phyloP scores from a whole-genome alignment of 2,888 invertebrate genomes.

The Boloria euphrosyne region DNA sequence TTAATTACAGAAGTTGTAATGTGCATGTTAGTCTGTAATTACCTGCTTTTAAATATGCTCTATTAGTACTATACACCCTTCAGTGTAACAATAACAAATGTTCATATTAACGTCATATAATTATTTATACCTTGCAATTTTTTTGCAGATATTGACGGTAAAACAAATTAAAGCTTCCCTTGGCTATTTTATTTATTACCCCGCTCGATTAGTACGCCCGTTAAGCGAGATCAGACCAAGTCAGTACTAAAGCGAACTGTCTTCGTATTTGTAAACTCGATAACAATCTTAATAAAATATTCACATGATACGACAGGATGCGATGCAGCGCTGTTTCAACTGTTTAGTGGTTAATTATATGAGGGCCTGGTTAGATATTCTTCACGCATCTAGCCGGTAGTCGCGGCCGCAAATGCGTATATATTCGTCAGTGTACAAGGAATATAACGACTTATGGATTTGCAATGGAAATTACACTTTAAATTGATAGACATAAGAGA shows the following conservation, averaged over 20 bases:
- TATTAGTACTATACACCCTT: no score
- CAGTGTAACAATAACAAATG: no score
- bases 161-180: constrained; percentile 2
- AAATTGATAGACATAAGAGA: constrained; percentile 14
- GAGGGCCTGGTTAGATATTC: constrained; percentile 58
- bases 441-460: background rate
- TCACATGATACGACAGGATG: constrained; percentile 48
- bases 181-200: constrained; percentile 11
- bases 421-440: constrained; percentile 27
- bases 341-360: constrained; percentile 51
- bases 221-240: constrained; percentile 23
- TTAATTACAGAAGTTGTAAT: no score
- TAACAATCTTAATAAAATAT: constrained; percentile 49
- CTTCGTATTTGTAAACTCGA: constrained; percentile 38
- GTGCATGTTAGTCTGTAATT: no score
- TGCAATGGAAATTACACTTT: constrained; percentile 20
- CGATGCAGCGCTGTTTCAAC: constrained; percentile 41
- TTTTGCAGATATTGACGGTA: no score
- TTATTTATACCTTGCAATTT: no score
- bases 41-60: no score
- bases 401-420: constrained; percentile 53
- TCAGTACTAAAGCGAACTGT: constrained; percentile 24
- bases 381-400: constrained; percentile 57
- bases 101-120: no score
- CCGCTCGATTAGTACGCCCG: constrained; percentile 6